Percentiles rank a stretch among this genome's conserved stretches.
These are phyloP conservation scores for Rhinogobio ventralis DNA, from an alignment of 2,797 vertebrate species.

Conservation along the genomic window DNA sequence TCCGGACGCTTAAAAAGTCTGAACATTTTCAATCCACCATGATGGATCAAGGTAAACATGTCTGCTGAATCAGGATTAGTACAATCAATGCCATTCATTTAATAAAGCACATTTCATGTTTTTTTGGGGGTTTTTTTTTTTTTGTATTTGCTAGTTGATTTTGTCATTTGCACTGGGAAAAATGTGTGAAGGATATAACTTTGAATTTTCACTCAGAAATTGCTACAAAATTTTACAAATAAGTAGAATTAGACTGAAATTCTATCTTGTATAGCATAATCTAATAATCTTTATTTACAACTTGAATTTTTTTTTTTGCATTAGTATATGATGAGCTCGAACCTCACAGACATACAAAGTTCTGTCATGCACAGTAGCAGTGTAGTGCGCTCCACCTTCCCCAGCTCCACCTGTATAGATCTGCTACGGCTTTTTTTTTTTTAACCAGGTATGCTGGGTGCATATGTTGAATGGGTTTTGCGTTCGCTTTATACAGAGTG, in stretches of 20 bases:
- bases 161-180: not conserved
- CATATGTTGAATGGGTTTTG: no score
- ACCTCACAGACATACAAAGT: not conserved
- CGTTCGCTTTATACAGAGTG: no score
- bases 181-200: not conserved
- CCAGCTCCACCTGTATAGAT: not conserved
- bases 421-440: not conserved
- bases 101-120: not conserved
- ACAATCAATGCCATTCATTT: not conserved
- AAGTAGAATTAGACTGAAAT: not conserved
- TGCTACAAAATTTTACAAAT: not conserved
- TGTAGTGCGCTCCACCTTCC: not conserved
- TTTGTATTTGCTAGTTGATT: not conserved
- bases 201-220: not conserved
- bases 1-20: slow-evolving; percentile 91
- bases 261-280: not conserved
- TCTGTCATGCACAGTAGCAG: not conserved
- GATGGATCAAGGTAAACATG: slow-evolving; percentile 88
- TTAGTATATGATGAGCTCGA: not conserved
- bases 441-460: no score
- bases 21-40: slow-evolving; percentile 92
- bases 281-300: not conserved
- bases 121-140: no score
- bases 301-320: not conserved
- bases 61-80: not conserved